Evolutionary conservation across 2,113 vertebrate species (phyloP).

Genomic region (Pituophis catenifer): DNA sequence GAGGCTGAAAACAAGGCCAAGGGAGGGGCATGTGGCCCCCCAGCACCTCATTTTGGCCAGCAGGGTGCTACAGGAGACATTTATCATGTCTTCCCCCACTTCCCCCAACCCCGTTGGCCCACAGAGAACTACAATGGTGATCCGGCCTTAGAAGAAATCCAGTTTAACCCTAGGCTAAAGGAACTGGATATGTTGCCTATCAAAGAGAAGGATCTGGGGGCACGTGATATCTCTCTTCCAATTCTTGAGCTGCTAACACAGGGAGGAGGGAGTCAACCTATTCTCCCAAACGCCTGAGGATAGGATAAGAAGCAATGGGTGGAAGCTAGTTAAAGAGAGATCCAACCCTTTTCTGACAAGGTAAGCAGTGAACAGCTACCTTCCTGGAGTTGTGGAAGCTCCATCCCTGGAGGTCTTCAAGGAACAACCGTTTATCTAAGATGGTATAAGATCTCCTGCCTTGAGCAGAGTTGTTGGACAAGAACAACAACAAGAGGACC

Average conservation of each 20-base stretch:
- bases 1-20: no score
- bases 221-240: background rate
- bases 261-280: background rate
- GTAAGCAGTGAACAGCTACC: background rate
- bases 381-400: background rate
- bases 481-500: background rate
- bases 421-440: background rate
- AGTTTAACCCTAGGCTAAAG: background rate
- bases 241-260: background rate
- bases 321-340: background rate
- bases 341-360: background rate
- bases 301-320: background rate
- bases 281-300: background rate
- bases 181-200: background rate
- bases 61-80: no score
- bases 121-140: no score
- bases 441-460: background rate
- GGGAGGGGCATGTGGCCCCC: no score
- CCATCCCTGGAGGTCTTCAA: background rate
- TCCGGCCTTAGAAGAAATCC: no score
- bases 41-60: no score
- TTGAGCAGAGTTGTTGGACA: background rate
- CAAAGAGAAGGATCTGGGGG: no score
- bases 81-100: no score
- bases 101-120: no score